Evolutionary conservation across 2,797 vertebrate species (phyloP).

Genomic region (Leuciscus waleckii): DNA sequence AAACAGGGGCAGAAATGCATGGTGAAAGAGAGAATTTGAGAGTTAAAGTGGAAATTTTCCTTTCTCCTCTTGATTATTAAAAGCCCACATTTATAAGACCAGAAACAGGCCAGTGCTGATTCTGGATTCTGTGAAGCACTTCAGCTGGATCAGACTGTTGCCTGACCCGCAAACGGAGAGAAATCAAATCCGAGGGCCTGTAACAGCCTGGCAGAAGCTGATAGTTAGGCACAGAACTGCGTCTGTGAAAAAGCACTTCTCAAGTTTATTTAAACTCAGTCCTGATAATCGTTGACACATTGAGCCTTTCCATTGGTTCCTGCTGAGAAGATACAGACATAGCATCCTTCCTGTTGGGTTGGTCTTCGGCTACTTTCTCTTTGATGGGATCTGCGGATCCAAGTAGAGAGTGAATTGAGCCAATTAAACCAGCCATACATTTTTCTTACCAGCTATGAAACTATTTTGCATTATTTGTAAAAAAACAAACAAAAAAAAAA

Average conservation of each 20-base stretch:
- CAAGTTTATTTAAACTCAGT: neutral
- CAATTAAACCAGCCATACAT: neutral
- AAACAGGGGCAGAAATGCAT: neutral
- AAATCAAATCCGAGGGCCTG: conserved; percentile 4
- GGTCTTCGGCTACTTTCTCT: neutral
- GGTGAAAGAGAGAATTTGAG: neutral
- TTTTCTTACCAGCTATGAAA: neutral
- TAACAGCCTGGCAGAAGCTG: conserved; percentile 12
- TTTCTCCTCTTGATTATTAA: conserved; percentile 24
- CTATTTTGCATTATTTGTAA: neutral
- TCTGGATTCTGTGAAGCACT: conserved; percentile 10
- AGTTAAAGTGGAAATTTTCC: neutral
- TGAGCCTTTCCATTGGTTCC: neutral
- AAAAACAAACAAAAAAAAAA: no score
- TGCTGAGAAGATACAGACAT: neutral
- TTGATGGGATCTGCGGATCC: neutral
- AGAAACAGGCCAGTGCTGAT: conserved; percentile 15
- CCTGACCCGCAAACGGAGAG: neutral
- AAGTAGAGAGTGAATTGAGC: neutral
- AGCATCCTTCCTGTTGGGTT: neutral
- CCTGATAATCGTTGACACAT: conserved; percentile 5
- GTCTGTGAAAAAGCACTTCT: conserved; percentile 16
- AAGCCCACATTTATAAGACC: conserved; percentile 14
- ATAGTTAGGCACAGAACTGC: neutral
- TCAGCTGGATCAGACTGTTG: neutral